These are phyloP conservation scores for Amblyopsis hoosieri DNA, from an alignment of 2,797 vertebrate genomes.

Conservation along the genomic window DNA sequence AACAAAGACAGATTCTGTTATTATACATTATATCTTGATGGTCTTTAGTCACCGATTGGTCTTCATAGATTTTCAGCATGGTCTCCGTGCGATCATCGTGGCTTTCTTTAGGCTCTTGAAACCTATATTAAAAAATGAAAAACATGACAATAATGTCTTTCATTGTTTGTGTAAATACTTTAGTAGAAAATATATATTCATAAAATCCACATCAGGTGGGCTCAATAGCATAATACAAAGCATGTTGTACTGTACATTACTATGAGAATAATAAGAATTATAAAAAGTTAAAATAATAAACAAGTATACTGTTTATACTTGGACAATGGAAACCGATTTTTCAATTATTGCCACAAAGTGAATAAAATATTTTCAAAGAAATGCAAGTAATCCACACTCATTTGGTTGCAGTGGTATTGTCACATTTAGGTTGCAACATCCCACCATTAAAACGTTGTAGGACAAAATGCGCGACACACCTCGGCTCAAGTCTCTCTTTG, in stretches of 20 bases:
- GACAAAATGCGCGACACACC: constrained; percentile 62
- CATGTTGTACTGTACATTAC: no score
- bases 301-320: no score
- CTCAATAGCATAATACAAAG: no score
- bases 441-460: neutral
- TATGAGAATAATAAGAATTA: no score
- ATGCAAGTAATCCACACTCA: neutral
- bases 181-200: neutral
- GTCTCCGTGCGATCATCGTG: constrained; percentile 76
- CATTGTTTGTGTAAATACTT: neutral
- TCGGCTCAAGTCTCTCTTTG: constrained; percentile 91
- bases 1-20: neutral
- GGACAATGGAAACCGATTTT: no score
- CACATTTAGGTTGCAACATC: neutral
- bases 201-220: neutral
- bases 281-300: no score
- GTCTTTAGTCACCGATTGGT: constrained; percentile 42
- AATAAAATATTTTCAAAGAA: no score
- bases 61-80: constrained; percentile 73
- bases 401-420: neutral
- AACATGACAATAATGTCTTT: neutral
- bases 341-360: no score
- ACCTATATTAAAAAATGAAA: constrained; percentile 63
- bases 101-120: constrained; percentile 77
- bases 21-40: constrained; percentile 74